Base-by-base conservation (phyloP, 2,113 vertebrate genomes). In the Typhlomys cinereus region DNA sequence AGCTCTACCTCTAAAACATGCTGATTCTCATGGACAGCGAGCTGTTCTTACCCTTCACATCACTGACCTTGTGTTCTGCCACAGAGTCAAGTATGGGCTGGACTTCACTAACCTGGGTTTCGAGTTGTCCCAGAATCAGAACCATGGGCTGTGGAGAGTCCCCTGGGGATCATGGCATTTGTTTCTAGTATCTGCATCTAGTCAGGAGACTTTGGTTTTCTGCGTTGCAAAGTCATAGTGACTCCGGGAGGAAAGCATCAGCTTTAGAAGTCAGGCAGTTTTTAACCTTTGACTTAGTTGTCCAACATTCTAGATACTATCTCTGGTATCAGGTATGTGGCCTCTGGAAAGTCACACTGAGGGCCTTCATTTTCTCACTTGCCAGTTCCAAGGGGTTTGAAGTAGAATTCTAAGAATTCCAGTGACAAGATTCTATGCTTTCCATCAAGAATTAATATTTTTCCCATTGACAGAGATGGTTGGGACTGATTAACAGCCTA, bases 371-470 rank as follows among this genome's bases (percentile, higher is more conserved):
- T 71, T 85, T 39, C 61, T 92, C 27, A 83, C 39, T 46, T 87
- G 73, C 44, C 74, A 83, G 13, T 82, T 92, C 64, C 57, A 81
- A 84, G 69, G n/a, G 64, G 71, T 76, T 87, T 80, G 34, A 48
- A 91, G 14, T 94, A 41, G 54, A 94, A 89, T 89, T 91, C 81
- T 69, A 92, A 94, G 50, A 95, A 94, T 92, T 82, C 18, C 34
- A 67, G 62, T 73, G 46, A 46, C 86, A 88, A 85, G 80, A 39
- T 86, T 86, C 75, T 46, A 93, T 4, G 73, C 50, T 82, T 92
- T 31, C 61, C 69, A 27, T 84, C 31, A 87, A 23, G 90, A 84
- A 88, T 93, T 90, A 90, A 54, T 88, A 59, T 69, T 91, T 91
- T 79, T 84, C 36, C 54, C 50, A 80, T 41, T 81, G 64, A 83